These are phyloP conservation scores for Caerostris darwini DNA, from an alignment of 1,140 invertebrate genomes.

Conservation along the genomic window DNA sequence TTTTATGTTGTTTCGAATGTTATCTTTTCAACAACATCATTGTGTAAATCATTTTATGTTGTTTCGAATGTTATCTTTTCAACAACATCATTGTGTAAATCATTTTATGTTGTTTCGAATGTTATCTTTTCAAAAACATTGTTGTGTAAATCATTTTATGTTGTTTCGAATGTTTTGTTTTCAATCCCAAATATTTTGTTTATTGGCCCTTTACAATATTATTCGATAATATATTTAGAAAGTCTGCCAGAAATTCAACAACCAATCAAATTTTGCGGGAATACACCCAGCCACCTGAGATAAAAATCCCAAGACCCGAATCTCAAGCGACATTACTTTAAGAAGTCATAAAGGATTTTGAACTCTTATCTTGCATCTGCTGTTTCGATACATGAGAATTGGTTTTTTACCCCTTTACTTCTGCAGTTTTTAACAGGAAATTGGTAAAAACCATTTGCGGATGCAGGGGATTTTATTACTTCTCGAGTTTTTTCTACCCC, in stretches of 20 bases:
- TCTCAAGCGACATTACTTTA: not conserved
- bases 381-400: constrained; percentile 14
- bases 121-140: too few species aligned
- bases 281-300: not conserved
- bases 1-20: too few species aligned
- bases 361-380: constrained; percentile 16
- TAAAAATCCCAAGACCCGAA: not conserved
- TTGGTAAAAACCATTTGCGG: not conserved
- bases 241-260: too few species aligned
- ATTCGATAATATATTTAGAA: not conserved
- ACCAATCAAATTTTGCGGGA: not conserved
- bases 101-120: too few species aligned
- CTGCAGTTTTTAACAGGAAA: constrained; percentile 8
- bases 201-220: too few species aligned
- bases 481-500: not conserved
- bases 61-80: too few species aligned
- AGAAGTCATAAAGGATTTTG: not conserved
- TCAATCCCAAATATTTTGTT: too few species aligned
- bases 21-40: too few species aligned
- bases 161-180: too few species aligned
- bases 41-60: too few species aligned
- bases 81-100: too few species aligned
- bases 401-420: not conserved
- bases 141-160: too few species aligned
- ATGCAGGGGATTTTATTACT: constrained; percentile 17